A percentile compares a stretch with the other conserved stretches of the same genome.
Conservation (phyloP, 92 coral and sea anemone species). For the Phenganax subtilis region DNA sequence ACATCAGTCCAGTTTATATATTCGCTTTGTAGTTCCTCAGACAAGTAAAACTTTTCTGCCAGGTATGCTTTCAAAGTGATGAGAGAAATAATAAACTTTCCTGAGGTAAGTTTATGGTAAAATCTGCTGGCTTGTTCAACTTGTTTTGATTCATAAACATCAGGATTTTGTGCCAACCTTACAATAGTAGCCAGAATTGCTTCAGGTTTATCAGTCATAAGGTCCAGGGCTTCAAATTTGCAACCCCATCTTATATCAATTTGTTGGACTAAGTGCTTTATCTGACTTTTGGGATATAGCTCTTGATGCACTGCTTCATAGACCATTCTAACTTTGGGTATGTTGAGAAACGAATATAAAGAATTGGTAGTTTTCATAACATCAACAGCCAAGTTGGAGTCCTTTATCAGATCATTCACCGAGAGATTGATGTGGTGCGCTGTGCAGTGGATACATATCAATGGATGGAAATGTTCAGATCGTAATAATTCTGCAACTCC, state of each 20-base stretch:
- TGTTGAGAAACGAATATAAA: constrained; percentile 10
- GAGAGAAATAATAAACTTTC: constrained; percentile 27
- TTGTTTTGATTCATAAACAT: constrained; percentile 14
- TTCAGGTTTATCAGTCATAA: constrained; percentile 12
- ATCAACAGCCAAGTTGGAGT: constrained; percentile 7
- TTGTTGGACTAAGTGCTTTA: constrained; percentile 13
- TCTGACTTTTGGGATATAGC: constrained; percentile 7
- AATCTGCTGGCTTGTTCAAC: constrained; percentile 34
- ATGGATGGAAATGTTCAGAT: constrained; percentile 22
- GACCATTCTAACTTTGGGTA: constrained; percentile 9
- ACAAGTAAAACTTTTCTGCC: constrained; percentile 36
- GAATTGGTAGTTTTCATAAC: constrained; percentile 2
- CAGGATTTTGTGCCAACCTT: background rate
- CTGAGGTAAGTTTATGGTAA: constrained; percentile 25
- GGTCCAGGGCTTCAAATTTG: constrained; percentile 4
- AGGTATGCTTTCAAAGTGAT: constrained; percentile 24
- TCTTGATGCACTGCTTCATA: constrained; percentile 27
- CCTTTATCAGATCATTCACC: constrained; percentile 21
- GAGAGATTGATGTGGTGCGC: constrained; percentile 17
- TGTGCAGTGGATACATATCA: constrained; percentile 27
- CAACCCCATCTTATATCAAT: background rate
- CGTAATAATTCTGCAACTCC: constrained; percentile 22
- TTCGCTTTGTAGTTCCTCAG: constrained; percentile 28
- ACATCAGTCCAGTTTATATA: constrained; percentile 12
- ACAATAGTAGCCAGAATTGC: constrained; percentile 9